Evolutionary conservation across 1,140 invertebrate species (phyloP).

Genomic region (Brachionus rotundiformis): DNA sequence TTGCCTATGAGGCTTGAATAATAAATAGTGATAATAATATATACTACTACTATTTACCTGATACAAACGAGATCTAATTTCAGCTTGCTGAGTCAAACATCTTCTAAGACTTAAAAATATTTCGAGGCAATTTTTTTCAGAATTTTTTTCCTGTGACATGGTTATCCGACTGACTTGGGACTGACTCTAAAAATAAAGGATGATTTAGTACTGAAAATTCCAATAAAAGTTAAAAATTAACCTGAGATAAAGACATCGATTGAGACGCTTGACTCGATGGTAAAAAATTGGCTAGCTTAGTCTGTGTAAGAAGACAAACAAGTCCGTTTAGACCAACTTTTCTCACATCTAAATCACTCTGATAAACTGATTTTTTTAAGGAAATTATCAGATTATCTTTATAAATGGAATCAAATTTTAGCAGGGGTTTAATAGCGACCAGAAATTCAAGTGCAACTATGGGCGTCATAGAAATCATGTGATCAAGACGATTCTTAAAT

Average conservation of each 20-base stretch:
- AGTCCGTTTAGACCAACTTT: conserved; percentile 47
- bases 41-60: too few species aligned
- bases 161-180: conserved; percentile 44
- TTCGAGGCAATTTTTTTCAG: conserved; percentile 50
- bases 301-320: conserved; percentile 38
- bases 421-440: conserved; percentile 31
- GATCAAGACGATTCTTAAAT: conserved; percentile 46
- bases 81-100: conserved; percentile 33
- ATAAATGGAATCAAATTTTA: conserved; percentile 43
- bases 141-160: conserved; percentile 38
- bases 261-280: conserved; percentile 50
- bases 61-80: conserved; percentile 44
- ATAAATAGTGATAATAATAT: too few species aligned
- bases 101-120: conserved; percentile 50
- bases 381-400: conserved; percentile 38
- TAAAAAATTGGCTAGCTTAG: conserved; percentile 34
- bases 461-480: conserved; percentile 36
- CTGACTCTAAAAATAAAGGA: conserved; percentile 13
- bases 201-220: background rate
- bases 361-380: conserved; percentile 42
- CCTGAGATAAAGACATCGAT: conserved; percentile 42
- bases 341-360: conserved; percentile 40
- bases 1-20: too few species aligned
- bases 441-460: conserved; percentile 40
- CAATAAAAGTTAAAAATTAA: background rate